Evolutionary conservation across 2,797 vertebrate species (phyloP).

Genomic region (Schizothorax lantsangensis): DNA sequence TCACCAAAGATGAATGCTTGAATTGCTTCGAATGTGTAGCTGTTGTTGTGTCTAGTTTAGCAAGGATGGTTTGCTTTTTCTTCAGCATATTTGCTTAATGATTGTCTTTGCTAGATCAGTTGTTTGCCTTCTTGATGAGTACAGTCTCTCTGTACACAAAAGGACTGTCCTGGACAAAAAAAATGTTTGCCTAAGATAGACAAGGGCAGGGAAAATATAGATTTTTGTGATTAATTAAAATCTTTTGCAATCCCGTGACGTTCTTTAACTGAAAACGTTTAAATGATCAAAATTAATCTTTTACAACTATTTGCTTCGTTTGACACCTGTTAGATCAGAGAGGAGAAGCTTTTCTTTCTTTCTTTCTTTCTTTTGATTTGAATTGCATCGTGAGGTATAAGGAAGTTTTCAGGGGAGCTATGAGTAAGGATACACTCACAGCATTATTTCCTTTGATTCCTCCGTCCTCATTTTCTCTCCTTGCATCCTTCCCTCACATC

Average conservation of each 20-base stretch:
- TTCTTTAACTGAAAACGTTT: not conserved
- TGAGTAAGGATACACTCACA: not conserved
- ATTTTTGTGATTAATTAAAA: not conserved
- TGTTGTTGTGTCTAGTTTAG: not conserved
- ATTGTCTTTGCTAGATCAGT: constrained; percentile 1
- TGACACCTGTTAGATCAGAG: not conserved
- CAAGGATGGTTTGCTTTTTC: not conserved
- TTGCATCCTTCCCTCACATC: not conserved
- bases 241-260: not conserved
- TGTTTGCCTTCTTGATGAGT: not conserved
- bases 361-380: no score
- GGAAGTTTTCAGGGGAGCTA: not conserved
- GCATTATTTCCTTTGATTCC: not conserved
- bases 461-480: not conserved
- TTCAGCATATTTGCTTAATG: not conserved
- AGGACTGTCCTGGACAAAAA: not conserved
- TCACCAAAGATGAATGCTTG: not conserved
- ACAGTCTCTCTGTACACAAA: not conserved
- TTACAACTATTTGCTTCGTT: not conserved
- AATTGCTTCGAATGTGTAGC: not conserved
- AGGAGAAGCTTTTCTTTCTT: not conserved
- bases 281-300: not conserved
- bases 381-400: not conserved
- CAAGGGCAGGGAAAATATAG: no score
- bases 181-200: not conserved